Evolutionary conservation across 1,140 invertebrate species (phyloP).

Genomic region (Lordiphosa stackelbergi): DNA sequence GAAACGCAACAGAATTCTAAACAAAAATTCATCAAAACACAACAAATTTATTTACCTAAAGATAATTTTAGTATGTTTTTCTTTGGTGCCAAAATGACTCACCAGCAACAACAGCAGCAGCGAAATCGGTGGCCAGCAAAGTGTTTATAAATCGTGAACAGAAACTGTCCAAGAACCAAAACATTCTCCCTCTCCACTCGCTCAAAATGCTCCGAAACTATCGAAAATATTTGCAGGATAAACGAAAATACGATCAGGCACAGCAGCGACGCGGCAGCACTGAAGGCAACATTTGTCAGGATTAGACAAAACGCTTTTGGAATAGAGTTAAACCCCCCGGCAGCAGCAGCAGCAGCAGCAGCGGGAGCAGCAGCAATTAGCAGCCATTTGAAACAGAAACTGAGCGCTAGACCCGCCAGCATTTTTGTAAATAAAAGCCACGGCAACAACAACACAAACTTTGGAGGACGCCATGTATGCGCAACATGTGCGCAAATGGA

Average conservation of each 20-base stretch:
- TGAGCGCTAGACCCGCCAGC: conserved; percentile 20
- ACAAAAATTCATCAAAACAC: conserved; percentile 11
- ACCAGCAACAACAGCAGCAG: conserved; percentile 46
- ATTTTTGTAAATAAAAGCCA: conserved; percentile 67
- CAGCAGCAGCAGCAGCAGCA: conserved; percentile 24
- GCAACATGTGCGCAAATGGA: conserved; percentile 78
- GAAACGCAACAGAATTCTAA: conserved; percentile 55
- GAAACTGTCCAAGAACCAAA: conserved; percentile 40
- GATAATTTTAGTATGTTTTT: conserved; percentile 28
- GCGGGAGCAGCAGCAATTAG: conserved; percentile 13
- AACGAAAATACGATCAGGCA: conserved; percentile 71
- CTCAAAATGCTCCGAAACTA: conserved; percentile 74
- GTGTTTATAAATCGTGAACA: conserved; percentile 65
- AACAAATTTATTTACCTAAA: conserved; percentile 44
- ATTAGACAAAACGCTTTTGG: conserved; percentile 22
- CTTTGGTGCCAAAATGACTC: conserved; percentile 57
- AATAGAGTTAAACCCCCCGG: conserved; percentile 18
- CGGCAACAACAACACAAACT: conserved; percentile 65
- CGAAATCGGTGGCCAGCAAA: conserved; percentile 38
- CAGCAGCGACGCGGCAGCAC: conserved; percentile 56
- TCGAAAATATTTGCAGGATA: conserved; percentile 74
- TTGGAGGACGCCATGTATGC: conserved; percentile 77
- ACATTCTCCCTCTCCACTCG: conserved; percentile 30
- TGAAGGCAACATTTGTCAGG: conserved; percentile 54
- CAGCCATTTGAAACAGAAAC: conserved; percentile 9